A percentile compares a stretch with the other conserved stretches of the same genome.
phyloP scores from a whole-genome alignment of 2,797 vertebrate species.

The Balearica regulorum region DNA sequence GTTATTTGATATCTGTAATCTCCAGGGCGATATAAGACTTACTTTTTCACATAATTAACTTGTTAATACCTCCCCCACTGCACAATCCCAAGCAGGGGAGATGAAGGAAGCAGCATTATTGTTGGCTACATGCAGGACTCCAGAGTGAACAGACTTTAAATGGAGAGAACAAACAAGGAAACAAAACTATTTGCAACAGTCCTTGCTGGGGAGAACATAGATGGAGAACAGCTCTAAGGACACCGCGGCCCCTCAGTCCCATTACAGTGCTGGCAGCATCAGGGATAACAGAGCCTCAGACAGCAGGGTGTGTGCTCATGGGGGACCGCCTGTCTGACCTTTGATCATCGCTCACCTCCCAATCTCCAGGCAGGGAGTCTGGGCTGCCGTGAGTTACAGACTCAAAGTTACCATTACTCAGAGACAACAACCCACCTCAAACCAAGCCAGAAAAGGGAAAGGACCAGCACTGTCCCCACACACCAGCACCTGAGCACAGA shows the following conservation, averaged over 20 bases:
- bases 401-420: not conserved
- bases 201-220: not conserved
- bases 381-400: not conserved
- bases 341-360: not conserved
- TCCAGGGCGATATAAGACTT: not conserved
- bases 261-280: not conserved
- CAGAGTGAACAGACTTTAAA: not conserved
- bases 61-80: not conserved
- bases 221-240: not conserved
- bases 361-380: not conserved
- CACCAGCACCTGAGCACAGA: not conserved
- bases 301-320: not conserved
- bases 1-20: too few species aligned
- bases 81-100: not conserved
- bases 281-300: not conserved
- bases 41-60: not conserved
- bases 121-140: not conserved
- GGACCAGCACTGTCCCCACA: not conserved
- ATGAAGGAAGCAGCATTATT: not conserved
- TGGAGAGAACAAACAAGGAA: not conserved
- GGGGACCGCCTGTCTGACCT: not conserved
- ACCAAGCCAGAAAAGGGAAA: not conserved
- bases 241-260: accelerated
- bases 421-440: not conserved
- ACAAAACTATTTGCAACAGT: not conserved